Percentiles rank a stretch among this genome's conserved stretches.
phyloP scores from a whole-genome alignment of 2,888 invertebrate species.

The Bellardia pandia region DNA sequence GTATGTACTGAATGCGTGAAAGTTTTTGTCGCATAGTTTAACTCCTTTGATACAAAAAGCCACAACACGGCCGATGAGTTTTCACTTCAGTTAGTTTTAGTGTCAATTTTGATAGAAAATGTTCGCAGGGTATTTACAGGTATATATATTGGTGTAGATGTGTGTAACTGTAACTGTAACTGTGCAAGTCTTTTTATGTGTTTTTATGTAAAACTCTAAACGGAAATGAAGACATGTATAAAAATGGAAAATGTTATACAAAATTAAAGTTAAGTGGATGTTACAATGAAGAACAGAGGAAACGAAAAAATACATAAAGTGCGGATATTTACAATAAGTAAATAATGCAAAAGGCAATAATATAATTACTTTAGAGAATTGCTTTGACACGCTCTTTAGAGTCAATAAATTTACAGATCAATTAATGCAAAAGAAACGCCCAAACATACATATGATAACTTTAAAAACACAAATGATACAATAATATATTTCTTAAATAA shows the following conservation, averaged over 20 bases:
- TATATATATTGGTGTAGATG: not conserved
- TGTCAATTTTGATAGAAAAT: too few relatives aligned
- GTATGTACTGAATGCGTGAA: too few relatives aligned
- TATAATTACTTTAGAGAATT: conserved; percentile 52
- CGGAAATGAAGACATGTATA: conserved; percentile 6
- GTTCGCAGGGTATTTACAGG: too few relatives aligned
- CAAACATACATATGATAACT: not conserved
- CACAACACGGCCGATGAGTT: too few relatives aligned
- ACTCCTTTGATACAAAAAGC: too few relatives aligned
- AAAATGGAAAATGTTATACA: not conserved
- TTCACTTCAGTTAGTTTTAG: too few relatives aligned
- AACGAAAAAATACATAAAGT: not conserved
- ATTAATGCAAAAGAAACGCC: conserved; percentile 1
- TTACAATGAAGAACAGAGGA: not conserved
- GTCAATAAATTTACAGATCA: conserved; percentile 14
- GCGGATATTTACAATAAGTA: not conserved
- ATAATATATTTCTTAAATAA: too few relatives aligned
- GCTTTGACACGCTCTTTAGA: not conserved
- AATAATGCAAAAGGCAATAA: conserved; percentile 33
- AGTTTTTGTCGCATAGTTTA: too few relatives aligned
- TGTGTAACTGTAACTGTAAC: not conserved
- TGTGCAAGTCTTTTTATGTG: not conserved
- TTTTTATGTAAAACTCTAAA: not conserved
- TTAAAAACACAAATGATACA: too few relatives aligned
- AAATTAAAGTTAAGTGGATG: conserved; percentile 17